phyloP scores from a whole-genome alignment of 2,113 vertebrate genomes.

The Sisor rabdophorus region DNA sequence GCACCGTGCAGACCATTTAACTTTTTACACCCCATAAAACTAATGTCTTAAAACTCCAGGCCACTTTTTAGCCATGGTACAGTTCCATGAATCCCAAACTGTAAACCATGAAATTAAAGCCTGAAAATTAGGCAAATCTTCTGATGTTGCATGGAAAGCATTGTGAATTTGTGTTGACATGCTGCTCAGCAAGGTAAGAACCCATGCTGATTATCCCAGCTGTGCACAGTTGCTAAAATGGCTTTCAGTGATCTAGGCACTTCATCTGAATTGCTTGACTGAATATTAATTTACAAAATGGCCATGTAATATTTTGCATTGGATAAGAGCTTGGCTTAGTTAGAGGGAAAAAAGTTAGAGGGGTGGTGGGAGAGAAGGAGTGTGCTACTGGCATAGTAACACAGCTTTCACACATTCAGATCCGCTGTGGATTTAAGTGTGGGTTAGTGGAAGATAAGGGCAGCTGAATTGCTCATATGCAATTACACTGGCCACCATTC shows the following conservation, averaged over 20 bases:
- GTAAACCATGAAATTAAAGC: background rate
- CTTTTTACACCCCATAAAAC: background rate
- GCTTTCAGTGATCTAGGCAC: slow-evolving; percentile 34
- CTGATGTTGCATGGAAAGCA: background rate
- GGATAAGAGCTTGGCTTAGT: slow-evolving; percentile 42
- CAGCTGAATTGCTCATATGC: slow-evolving; percentile 27
- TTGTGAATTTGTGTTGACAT: slow-evolving; percentile 19
- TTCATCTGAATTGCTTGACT: slow-evolving; percentile 49
- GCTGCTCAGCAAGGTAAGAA: slow-evolving; percentile 9
- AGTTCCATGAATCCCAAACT: background rate
- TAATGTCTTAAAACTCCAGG: background rate
- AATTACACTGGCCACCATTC: slow-evolving; percentile 31
- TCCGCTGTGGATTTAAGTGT: slow-evolving; percentile 15
- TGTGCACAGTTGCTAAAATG: slow-evolving; percentile 38
- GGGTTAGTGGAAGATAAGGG: slow-evolving; percentile 16
- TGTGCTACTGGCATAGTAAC: slow-evolving; percentile 23
- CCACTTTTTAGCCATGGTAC: background rate
- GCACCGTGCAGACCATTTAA: background rate
- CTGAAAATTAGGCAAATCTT: background rate
- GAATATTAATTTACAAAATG: slow-evolving; percentile 50
- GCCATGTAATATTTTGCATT: slow-evolving; percentile 44
- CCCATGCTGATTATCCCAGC: slow-evolving; percentile 34
- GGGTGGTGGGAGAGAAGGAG: background rate
- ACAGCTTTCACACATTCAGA: slow-evolving; percentile 34
- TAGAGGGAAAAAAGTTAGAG: background rate